Conservation (phyloP, 2,113 vertebrate genomes). For the Zeus faber region DNA sequence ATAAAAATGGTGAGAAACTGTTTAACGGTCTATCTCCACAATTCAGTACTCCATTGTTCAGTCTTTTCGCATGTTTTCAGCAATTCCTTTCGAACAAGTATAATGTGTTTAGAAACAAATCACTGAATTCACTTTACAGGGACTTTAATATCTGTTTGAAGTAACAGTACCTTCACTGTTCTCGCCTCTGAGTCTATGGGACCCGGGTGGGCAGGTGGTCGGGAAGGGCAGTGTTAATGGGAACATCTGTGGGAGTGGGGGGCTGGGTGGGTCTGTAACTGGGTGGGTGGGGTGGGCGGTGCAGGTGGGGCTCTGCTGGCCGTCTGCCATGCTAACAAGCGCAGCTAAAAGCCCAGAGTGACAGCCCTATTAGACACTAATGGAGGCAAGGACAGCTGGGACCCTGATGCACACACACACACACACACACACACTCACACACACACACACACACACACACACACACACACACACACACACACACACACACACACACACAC, state of each 20-base stretch:
- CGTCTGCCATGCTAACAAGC: conserved; percentile 60
- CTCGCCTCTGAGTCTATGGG: conserved; percentile 1
- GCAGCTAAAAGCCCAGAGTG: conserved; percentile 69
- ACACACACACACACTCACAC: conserved; percentile 27
- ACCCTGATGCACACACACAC: conserved; percentile 36
- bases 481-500: conserved; percentile 1
- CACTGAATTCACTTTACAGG: no score
- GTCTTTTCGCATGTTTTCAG: no score
- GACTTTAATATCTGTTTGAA: neutral
- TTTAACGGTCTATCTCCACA: no score
- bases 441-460: conserved; percentile 32
- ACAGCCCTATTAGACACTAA: conserved; percentile 73
- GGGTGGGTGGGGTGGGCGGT: conserved; percentile 22
- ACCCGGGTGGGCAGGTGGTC: conserved; percentile 7
- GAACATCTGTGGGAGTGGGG: conserved; percentile 36
- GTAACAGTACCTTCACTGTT: no score
- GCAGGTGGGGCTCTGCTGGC: conserved; percentile 32
- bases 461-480: neutral
- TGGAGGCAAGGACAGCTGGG: conserved; percentile 72
- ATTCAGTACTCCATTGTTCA: no score
- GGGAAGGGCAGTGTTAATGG: conserved; percentile 33
- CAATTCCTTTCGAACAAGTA: no score
- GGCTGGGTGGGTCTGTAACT: conserved; percentile 17
- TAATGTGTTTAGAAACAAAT: no score
- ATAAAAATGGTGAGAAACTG: no score